Conservation (phyloP, 2,888 invertebrate genomes). For the Apomyelois bistriatella region DNA sequence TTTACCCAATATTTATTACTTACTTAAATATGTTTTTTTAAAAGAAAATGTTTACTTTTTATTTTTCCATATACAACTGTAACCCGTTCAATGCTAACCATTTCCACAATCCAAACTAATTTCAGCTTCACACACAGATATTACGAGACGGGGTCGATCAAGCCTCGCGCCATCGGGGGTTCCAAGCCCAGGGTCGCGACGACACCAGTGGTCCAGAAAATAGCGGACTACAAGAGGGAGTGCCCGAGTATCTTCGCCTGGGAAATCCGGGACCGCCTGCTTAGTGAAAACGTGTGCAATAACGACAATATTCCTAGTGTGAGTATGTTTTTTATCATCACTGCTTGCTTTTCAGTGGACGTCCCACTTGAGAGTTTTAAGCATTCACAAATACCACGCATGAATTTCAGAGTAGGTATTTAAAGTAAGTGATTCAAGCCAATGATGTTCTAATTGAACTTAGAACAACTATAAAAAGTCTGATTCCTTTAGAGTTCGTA, state of each 20-base stretch:
- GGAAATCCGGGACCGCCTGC: conserved; percentile 97
- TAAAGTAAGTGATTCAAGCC: too few relatives aligned
- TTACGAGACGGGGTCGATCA: conserved; percentile 98
- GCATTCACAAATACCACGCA: too few relatives aligned
- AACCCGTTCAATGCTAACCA: conserved; percentile 28
- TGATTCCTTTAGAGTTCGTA: too few relatives aligned
- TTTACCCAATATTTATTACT: too few relatives aligned
- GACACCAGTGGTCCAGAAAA: conserved; percentile 95
- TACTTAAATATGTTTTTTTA: too few relatives aligned
- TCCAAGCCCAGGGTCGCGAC: conserved; percentile 98
- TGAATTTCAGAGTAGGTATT: too few relatives aligned
- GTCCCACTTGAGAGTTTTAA: too few relatives aligned
- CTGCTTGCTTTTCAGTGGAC: too few relatives aligned
- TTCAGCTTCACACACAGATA: conserved; percentile 84
- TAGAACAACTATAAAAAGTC: too few relatives aligned
- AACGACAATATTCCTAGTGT: conserved; percentile 99
- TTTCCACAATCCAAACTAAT: conserved; percentile 68
- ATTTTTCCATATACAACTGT: not conserved
- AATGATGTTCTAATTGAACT: too few relatives aligned
- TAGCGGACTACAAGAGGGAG: conserved; percentile 97
- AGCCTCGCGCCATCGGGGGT: conserved; percentile 97
- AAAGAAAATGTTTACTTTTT: not conserved
- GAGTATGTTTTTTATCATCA: conserved; percentile 81
- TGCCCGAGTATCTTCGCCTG: conserved; percentile 99
- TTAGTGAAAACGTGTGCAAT: conserved; percentile 97